Percentiles rank a stretch among this genome's conserved stretches.
These are phyloP conservation scores for Zaprionus camerounensis DNA, from an alignment of 1,140 invertebrate genomes.

Conservation along the genomic window DNA sequence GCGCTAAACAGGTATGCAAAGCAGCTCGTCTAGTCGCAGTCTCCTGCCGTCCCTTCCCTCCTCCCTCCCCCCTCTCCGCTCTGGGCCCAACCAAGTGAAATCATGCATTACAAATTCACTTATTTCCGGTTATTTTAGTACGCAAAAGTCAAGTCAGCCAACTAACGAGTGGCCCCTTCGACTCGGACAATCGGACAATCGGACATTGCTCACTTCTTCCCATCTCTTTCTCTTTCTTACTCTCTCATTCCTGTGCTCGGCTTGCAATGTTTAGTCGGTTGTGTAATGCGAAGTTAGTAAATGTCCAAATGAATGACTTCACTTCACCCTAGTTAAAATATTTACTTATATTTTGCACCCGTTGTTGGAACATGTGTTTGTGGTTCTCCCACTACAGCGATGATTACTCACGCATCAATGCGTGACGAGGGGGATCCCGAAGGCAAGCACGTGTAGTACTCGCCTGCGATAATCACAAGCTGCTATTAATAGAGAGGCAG, in stretches of 20 bases:
- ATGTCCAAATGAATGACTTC: slow-evolving; percentile 81
- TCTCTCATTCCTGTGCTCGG: background rate
- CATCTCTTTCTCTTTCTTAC: background rate
- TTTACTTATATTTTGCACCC: slow-evolving; percentile 73
- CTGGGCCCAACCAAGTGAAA: slow-evolving; percentile 50
- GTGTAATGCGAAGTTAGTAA: slow-evolving; percentile 79
- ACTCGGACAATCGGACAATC: slow-evolving; percentile 9
- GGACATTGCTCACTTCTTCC: background rate
- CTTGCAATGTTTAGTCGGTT: slow-evolving; percentile 69
- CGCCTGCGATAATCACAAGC: slow-evolving; percentile 17
- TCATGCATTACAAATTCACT: slow-evolving; percentile 77
- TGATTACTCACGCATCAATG: slow-evolving; percentile 76
- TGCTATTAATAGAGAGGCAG: slow-evolving; percentile 1
- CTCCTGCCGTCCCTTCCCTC: slow-evolving; percentile 13
- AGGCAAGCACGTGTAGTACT: slow-evolving; percentile 24
- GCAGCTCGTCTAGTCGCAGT: background rate
- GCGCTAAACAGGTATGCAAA: slow-evolving; percentile 25
- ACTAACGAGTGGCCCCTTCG: slow-evolving; percentile 22
- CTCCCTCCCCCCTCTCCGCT: background rate
- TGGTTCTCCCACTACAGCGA: slow-evolving; percentile 53
- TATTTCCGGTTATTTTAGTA: slow-evolving; percentile 81
- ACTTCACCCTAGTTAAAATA: slow-evolving; percentile 78
- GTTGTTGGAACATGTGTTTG: slow-evolving; percentile 67
- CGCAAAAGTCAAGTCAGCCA: slow-evolving; percentile 73
- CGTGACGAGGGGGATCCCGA: background rate